These are phyloP conservation scores for Adineta ricciae DNA, from an alignment of 2,888 invertebrate genomes.

Conservation along the genomic window DNA sequence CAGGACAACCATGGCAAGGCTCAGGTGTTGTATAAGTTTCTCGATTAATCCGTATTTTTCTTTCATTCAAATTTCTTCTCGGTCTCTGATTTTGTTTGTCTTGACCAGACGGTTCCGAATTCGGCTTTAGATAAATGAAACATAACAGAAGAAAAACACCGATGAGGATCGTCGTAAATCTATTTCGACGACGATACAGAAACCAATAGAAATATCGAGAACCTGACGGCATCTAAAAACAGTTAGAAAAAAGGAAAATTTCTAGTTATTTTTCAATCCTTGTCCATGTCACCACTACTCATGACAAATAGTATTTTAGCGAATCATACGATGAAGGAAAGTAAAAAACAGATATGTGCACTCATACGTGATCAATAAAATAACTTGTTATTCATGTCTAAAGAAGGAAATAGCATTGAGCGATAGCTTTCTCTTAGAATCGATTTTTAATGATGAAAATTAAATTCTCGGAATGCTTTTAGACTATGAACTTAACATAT, in stretches of 20 bases:
- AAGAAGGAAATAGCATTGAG: no score
- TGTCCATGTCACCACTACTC: no score
- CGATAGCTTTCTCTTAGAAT: no score
- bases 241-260: neutral
- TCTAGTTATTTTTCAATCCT: no score
- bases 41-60: constrained; percentile 4
- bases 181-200: neutral
- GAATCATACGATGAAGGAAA: no score
- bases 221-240: neutral
- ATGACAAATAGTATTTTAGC: no score
- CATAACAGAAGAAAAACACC: neutral
- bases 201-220: neutral
- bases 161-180: neutral
- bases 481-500: no score
- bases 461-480: no score
- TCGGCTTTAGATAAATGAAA: neutral
- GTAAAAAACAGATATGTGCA: no score
- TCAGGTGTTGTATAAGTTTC: constrained; percentile 25
- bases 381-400: no score
- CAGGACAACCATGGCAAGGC: constrained; percentile 38
- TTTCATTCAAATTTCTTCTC: neutral
- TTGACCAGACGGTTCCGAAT: neutral
- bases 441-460: no score
- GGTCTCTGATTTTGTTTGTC: neutral
- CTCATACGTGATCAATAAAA: no score